Evolutionary conservation across 2,113 vertebrate genomes (phyloP), one percentile per base, ranked within the genome.

Genomic region (Gasterosteus nipponicus): DNA sequence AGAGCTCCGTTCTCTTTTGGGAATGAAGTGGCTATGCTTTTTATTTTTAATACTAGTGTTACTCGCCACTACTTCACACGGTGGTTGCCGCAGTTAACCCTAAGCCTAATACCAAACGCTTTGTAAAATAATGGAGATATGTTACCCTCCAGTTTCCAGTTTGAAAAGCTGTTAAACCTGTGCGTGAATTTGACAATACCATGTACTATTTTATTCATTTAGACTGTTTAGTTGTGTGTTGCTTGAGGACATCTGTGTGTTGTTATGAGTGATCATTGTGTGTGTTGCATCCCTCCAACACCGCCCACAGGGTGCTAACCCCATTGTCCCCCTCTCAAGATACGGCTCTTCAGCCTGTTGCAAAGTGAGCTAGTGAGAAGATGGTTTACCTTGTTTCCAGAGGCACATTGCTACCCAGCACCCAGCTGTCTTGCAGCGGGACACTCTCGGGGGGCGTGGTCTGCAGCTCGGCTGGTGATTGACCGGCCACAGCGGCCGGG

Each of bases 381-480:
- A 18, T 0, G 3, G 1, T 46, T 94, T 95, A 98, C 97, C 97
- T 98, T 95, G 96, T 99, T 93, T 99, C 98, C 97, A 99, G 96
- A 94, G 98, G 98, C 72, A 97, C 98, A 99, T 99, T 99, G 98
- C 98, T 99, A 95, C 97, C 98, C 95, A 99, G 97, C 95, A 99
- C 98, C 98, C 98, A 99, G 97, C 98, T 99, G 97, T 98, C 98
- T 96, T 99, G 98, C 97, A 99, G 97, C 97, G 98, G 97, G 96
- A 99, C 98, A 93, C 97, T 98, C 95, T 99, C 98, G 58, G 98
- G 97, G 83, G 97, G 97, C 89, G 97, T 99, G 96, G 97, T 98
- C 97, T 98, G 98, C 98, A 99, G 97, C 95, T 99, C 97, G 95
- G 96, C 97, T 96, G 97, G 97, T 95, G 89, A 91, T 90, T 97